Evolutionary conservation across 2,888 invertebrate genomes (phyloP).

Genomic region (Torymus auratus): DNA sequence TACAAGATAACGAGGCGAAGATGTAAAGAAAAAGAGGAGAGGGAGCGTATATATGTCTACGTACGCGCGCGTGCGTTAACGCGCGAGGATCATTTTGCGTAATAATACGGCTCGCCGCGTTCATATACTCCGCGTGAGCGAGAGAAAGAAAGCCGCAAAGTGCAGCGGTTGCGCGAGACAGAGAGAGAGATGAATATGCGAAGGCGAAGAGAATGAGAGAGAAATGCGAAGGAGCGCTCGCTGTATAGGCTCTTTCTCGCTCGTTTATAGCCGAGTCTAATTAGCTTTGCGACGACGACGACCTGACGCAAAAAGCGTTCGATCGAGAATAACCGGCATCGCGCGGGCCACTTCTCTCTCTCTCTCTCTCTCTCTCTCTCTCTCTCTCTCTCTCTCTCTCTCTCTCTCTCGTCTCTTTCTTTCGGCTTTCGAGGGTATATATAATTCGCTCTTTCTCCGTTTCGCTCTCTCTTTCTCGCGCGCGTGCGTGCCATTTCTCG

Average conservation of each 20-base stretch:
- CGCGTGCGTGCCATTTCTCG: conserved; percentile 25
- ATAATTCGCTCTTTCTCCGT: conserved; percentile 31
- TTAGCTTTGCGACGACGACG: conserved; percentile 65
- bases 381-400: conserved; percentile 35
- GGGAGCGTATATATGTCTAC: not conserved
- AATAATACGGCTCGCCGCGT: conserved; percentile 36
- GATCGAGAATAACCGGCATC: conserved; percentile 69
- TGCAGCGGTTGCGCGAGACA: conserved; percentile 13
- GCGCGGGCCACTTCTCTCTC: conserved; percentile 35
- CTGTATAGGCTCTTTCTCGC: conserved; percentile 55
- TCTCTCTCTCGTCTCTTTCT: conserved; percentile 38
- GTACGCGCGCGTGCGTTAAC: not conserved
- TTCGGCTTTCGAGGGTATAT: not conserved
- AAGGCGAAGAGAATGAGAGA: not conserved
- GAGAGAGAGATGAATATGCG: conserved; percentile 32
- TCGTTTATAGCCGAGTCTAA: conserved; percentile 65
- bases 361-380: conserved; percentile 50
- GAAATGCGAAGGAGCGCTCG: conserved; percentile 17
- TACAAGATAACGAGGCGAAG: conserved; percentile 6
- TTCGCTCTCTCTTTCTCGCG: not conserved
- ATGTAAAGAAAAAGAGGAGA: not conserved
- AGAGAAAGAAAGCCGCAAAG: conserved; percentile 20
- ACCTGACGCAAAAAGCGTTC: conserved; percentile 67
- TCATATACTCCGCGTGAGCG: conserved; percentile 11
- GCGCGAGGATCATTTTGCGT: conserved; percentile 36